Evolutionary conservation across 2,797 vertebrate species (phyloP), one percentile per base, ranked within the genome.

Genomic region (Malacoctenus gilli): DNA sequence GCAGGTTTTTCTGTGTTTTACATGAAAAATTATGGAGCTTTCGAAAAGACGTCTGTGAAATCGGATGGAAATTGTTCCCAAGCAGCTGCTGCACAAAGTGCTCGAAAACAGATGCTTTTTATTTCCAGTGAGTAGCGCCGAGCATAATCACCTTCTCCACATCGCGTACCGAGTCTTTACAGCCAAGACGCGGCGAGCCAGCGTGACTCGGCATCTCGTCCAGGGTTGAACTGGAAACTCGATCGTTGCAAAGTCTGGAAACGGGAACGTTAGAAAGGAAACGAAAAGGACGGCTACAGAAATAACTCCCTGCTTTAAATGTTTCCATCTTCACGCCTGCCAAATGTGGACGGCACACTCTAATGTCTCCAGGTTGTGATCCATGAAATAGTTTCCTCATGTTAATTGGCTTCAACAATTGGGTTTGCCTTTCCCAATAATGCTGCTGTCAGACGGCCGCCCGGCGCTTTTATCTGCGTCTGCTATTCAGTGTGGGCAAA

Each of bases 391-490:
- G 38, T 30, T 44, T 13, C 10, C 38, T 43, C 9, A 8, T 59
- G 50, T 42, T 82, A 71, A 83, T 75, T 79, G 51, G 35, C 22
- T 35, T 25, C 47, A 18, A 4, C 71, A 62, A 77, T 63, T 73
- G 59, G 47, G 59, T 77, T 78, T 71, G 52, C 63, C 46, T 16
- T 62, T 48, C 57, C 60, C 46, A 40, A 65, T 74, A 68, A 77
- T 58, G 49, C 54, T 40, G 69, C 51, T 67, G 65, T 73, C 70
- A 67, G 54, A 52, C 47, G 49, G 37, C 55, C 40, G 52, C 75
- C 68, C 50, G 37, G 32, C 36, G 51, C 61, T 70, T 76, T 86
- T 69, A 73, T 84, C 69, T 56, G 43, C 59, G 44, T 71, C 60
- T 59, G 55, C 68, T 65, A 43, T 51, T 74, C 75, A 59, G 19